A percentile compares a stretch with the other conserved stretches of the same genome.
Conservation (phyloP, 2,888 invertebrate genomes). For the Drosophila lacicola region DNA sequence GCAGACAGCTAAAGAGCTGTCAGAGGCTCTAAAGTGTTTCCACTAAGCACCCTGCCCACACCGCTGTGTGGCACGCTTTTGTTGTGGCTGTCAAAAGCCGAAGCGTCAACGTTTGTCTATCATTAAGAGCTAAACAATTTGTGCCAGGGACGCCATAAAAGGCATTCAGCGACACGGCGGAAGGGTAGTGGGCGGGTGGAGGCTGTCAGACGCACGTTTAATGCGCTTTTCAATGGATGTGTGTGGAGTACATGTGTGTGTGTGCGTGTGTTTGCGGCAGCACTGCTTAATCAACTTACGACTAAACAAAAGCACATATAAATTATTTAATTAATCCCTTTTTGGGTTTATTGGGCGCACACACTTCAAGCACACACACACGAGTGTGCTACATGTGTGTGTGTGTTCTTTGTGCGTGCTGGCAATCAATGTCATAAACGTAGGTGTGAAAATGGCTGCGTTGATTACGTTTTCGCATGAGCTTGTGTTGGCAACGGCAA, state of each 20-base stretch:
- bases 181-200: not conserved
- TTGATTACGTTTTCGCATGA: constrained; percentile 71
- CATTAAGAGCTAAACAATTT: constrained; percentile 66
- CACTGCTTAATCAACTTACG: constrained; percentile 74
- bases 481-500: constrained; percentile 36
- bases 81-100: constrained; percentile 36
- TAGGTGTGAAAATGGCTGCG: constrained; percentile 69
- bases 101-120: constrained; percentile 64
- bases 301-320: constrained; percentile 74
- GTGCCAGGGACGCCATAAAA: constrained; percentile 44
- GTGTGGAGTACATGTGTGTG: not conserved
- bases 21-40: constrained; percentile 32
- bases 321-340: constrained; percentile 77
- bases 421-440: constrained; percentile 77
- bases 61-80: not conserved
- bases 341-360: constrained; percentile 69
- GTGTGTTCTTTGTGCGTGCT: constrained; percentile 58
- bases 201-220: constrained; percentile 58
- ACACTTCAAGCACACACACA: constrained; percentile 27
- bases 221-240: constrained; percentile 65
- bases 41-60: not conserved
- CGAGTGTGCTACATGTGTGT: constrained; percentile 5
- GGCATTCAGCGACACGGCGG: constrained; percentile 28
- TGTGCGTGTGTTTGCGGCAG: constrained; percentile 18
- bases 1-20: constrained; percentile 27